Evolutionary conservation across 2,113 vertebrate genomes (phyloP).

Genomic region (Mormyrus lacerda): DNA sequence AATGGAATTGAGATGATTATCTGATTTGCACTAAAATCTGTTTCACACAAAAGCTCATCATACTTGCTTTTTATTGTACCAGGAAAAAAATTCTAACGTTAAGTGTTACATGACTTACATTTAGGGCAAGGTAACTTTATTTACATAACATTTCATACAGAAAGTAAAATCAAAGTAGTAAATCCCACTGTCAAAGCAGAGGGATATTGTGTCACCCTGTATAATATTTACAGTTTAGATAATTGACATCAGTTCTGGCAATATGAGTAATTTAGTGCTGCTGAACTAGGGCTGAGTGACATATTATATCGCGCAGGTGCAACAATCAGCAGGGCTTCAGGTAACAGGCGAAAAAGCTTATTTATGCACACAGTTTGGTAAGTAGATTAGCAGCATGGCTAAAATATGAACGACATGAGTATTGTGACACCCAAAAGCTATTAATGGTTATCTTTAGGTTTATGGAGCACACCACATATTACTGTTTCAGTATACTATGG

Average conservation of each 20-base stretch:
- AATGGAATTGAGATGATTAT: not conserved
- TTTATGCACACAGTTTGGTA: no score
- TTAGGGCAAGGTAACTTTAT: not conserved
- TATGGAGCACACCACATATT: no score
- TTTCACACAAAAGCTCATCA: not conserved
- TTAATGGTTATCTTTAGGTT: no score
- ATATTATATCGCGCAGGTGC: no score
- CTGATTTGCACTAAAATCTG: not conserved
- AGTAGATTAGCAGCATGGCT: no score
- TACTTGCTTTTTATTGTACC: not conserved
- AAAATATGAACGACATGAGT: no score
- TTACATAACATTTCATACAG: not conserved
- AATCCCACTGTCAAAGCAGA: not conserved
- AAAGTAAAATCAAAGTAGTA: not conserved
- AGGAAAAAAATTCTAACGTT: not conserved
- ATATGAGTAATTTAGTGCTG: not conserved
- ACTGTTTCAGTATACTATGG: no score
- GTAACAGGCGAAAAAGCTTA: no score
- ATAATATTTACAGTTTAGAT: not conserved
- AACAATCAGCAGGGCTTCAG: no score
- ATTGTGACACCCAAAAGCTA: no score
- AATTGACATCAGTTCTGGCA: not conserved
- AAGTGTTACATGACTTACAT: not conserved
- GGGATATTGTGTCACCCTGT: not conserved
- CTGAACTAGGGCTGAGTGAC: no score